phyloP scores from a whole-genome alignment of 2,797 vertebrate species.

The Cottoperca gobio region DNA sequence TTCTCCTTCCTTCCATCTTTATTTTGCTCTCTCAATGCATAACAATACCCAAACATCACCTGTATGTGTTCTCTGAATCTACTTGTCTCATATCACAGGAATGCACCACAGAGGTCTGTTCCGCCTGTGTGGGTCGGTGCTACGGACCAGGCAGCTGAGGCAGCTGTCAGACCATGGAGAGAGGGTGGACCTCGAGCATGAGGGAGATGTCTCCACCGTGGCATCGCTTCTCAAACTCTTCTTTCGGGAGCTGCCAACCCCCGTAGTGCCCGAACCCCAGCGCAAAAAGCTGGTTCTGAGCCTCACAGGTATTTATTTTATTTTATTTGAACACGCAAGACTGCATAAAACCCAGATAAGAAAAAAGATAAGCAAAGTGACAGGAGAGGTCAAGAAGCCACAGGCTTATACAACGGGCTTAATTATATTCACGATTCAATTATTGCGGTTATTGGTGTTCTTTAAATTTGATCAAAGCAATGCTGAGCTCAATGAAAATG shows the following conservation, averaged over 20 bases:
- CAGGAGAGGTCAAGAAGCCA: too few relatives aligned
- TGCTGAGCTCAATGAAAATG: not conserved
- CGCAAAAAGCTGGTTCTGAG: conserved; percentile 71
- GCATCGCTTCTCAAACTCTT: conserved; percentile 90
- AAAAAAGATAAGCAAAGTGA: too few relatives aligned
- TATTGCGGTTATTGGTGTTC: not conserved
- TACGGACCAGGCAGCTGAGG: conserved; percentile 80
- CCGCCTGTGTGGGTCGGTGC: conserved; percentile 83
- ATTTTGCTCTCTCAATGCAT: not conserved
- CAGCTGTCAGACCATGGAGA: conserved; percentile 84
- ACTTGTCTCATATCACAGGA: conserved; percentile 57
- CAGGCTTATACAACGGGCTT: too few relatives aligned
- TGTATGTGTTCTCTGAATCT: not conserved
- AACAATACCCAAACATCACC: not conserved
- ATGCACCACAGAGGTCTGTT: conserved; percentile 85
- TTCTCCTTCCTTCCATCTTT: not conserved
- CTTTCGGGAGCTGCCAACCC: conserved; percentile 86
- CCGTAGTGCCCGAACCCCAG: conserved; percentile 83
- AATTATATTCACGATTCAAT: not conserved
- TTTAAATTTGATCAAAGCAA: not conserved
- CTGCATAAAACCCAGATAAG: too few relatives aligned
- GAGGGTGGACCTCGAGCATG: conserved; percentile 78
- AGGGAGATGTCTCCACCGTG: conserved; percentile 83
- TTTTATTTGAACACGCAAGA: too few relatives aligned
- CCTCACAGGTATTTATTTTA: conserved; percentile 79